phyloP scores from a whole-genome alignment of 1,140 invertebrate genomes.

The Neodiprion virginianus region DNA sequence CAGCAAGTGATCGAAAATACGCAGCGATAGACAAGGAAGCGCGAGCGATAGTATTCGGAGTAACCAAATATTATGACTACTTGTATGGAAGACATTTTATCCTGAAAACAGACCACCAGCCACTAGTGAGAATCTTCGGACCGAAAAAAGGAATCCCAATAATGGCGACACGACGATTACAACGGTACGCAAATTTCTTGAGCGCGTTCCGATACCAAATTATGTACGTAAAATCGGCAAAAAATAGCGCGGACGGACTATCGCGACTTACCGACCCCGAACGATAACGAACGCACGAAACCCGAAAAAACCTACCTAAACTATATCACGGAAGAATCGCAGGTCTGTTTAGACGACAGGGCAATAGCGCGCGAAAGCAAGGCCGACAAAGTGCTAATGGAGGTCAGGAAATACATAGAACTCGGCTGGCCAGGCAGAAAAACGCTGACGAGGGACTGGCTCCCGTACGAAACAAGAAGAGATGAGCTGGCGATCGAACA shows the following conservation, averaged over 20 bases:
- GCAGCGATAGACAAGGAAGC: conserved; percentile 61
- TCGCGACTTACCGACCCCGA: conserved; percentile 6
- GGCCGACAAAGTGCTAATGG: conserved; percentile 22
- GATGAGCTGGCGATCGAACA: conserved; percentile 25
- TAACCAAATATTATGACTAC: conserved; percentile 61
- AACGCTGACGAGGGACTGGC: neutral
- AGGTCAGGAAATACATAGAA: conserved; percentile 27
- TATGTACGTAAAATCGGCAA: neutral
- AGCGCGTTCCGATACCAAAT: conserved; percentile 9
- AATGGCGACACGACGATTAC: conserved; percentile 32
- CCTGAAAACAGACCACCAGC: conserved; percentile 60
- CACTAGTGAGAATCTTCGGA: conserved; percentile 57
- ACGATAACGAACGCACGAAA: neutral
- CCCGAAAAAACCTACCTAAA: neutral
- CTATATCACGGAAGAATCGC: neutral
- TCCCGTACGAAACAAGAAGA: conserved; percentile 11
- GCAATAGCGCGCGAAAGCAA: conserved; percentile 33
- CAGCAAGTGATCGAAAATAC: conserved; percentile 48
- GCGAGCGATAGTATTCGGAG: conserved; percentile 54
- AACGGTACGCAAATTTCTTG: conserved; percentile 16
- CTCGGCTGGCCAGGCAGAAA: conserved; percentile 18
- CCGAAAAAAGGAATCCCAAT: conserved; percentile 41
- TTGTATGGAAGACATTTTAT: conserved; percentile 55
- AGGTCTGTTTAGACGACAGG: neutral
- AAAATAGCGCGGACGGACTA: conserved; percentile 12